phyloP scores from a whole-genome alignment of 2,888 invertebrate genomes.

The Nomada ruficornis region DNA sequence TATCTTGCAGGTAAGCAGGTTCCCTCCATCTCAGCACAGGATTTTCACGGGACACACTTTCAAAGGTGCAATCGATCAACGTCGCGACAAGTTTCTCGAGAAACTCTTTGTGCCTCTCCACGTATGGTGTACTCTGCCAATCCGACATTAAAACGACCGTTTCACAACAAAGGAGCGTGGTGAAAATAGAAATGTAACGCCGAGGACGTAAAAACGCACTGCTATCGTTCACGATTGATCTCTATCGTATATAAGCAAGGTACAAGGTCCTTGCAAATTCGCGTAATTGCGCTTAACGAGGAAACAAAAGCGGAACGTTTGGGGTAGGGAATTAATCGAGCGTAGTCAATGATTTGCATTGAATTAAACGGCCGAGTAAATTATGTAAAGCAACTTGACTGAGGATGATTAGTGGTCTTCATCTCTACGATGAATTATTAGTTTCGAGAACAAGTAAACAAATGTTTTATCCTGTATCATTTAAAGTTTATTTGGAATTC shows the following conservation, averaged over 20 bases:
- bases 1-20: slow-evolving; percentile 84
- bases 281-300: slow-evolving; percentile 64
- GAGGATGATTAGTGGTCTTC: background rate
- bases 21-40: slow-evolving; percentile 86
- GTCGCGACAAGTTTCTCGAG: slow-evolving; percentile 82
- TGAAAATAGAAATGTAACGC: slow-evolving; percentile 3
- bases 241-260: slow-evolving; percentile 58
- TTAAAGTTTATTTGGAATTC: slow-evolving; percentile 11
- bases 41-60: slow-evolving; percentile 79
- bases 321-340: slow-evolving; percentile 48
- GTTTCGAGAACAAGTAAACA: background rate
- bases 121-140: slow-evolving; percentile 76
- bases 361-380: slow-evolving; percentile 10
- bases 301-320: slow-evolving; percentile 54
- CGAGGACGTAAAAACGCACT: slow-evolving; percentile 31
- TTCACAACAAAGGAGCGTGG: slow-evolving; percentile 19
- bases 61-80: slow-evolving; percentile 83
- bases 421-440: slow-evolving; percentile 10
- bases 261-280: slow-evolving; percentile 62
- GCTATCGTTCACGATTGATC: slow-evolving; percentile 36
- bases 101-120: slow-evolving; percentile 83
- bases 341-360: slow-evolving; percentile 28
- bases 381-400: slow-evolving; percentile 18
- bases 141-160: slow-evolving; percentile 55
- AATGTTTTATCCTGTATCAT: slow-evolving; percentile 13